phyloP scores from a whole-genome alignment of 1,140 invertebrate species.

The Drosophila grimshawi region DNA sequence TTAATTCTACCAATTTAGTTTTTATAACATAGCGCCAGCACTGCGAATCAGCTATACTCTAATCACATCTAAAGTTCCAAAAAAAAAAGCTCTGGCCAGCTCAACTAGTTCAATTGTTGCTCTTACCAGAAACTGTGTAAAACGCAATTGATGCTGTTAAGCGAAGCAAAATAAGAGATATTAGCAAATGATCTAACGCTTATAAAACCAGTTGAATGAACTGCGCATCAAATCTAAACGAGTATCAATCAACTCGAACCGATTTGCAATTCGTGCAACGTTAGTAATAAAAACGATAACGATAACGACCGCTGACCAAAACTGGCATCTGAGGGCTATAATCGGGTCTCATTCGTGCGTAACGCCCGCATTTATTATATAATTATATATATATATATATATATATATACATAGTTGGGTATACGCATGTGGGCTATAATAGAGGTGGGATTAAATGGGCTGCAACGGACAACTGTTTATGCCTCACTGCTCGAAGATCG shows the following conservation, averaged over 20 bases:
- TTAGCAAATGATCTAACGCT: constrained; percentile 9
- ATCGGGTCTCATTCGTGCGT: constrained; percentile 41
- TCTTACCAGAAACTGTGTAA: not conserved
- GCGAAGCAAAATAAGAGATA: constrained; percentile 12
- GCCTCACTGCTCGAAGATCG: constrained; percentile 13
- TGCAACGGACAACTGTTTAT: constrained; percentile 6
- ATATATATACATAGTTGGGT: not conserved
- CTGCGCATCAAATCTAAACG: constrained; percentile 14
- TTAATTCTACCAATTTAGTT: not conserved
- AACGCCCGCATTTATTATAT: constrained; percentile 23
- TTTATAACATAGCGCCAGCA: constrained; percentile 10
- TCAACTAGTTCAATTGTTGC: not conserved
- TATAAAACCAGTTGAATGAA: constrained; percentile 48
- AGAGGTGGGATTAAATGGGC: constrained; percentile 2
- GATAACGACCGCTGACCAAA: constrained; percentile 30
- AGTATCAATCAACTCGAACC: constrained; percentile 28
- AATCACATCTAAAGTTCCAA: not conserved
- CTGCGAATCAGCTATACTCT: not conserved
- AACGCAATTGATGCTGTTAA: not conserved
- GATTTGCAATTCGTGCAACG: constrained; percentile 28
- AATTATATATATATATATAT: constrained; percentile 8
- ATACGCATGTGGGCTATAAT: not conserved
- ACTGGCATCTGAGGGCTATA: constrained; percentile 31
- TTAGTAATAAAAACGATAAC: constrained; percentile 5
- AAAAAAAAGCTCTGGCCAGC: not conserved